phyloP scores from a whole-genome alignment of 2,797 vertebrate species.

The Silurus aristotelis region DNA sequence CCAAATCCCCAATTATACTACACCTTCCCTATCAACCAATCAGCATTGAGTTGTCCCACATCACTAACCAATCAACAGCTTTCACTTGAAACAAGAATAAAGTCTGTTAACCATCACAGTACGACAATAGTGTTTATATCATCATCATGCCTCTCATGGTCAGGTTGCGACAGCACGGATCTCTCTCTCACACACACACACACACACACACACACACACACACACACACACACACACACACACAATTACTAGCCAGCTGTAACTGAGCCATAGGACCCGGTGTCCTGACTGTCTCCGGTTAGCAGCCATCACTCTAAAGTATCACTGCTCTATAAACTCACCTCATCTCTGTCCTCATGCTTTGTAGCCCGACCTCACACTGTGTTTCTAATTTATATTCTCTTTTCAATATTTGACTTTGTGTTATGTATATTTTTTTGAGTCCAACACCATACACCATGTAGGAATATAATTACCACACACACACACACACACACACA shows the following conservation, averaged over 20 bases:
- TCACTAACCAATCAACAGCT: background rate
- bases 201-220: conserved; percentile 24
- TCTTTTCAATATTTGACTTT: background rate
- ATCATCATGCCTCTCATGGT: background rate
- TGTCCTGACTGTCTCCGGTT: conserved; percentile 39
- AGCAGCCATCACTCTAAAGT: conserved; percentile 28
- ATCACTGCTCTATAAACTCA: conserved; percentile 31
- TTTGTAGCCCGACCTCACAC: background rate
- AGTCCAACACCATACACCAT: background rate
- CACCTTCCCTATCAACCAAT: background rate
- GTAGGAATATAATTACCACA: background rate
- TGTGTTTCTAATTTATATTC: background rate
- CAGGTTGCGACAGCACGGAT: background rate
- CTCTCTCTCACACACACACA: background rate
- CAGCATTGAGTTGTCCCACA: background rate
- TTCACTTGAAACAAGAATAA: background rate
- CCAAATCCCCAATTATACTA: too few relatives aligned
- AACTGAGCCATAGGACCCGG: conserved; percentile 30
- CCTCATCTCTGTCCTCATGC: background rate
- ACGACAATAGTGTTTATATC: background rate
- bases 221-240: conserved; percentile 18
- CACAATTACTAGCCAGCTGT: conserved; percentile 9
- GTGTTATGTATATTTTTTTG: background rate
- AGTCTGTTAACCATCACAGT: background rate
- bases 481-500: too few relatives aligned